These are phyloP conservation scores for Gibbula magus DNA, from an alignment of 2,888 invertebrate genomes.

Conservation along the genomic window DNA sequence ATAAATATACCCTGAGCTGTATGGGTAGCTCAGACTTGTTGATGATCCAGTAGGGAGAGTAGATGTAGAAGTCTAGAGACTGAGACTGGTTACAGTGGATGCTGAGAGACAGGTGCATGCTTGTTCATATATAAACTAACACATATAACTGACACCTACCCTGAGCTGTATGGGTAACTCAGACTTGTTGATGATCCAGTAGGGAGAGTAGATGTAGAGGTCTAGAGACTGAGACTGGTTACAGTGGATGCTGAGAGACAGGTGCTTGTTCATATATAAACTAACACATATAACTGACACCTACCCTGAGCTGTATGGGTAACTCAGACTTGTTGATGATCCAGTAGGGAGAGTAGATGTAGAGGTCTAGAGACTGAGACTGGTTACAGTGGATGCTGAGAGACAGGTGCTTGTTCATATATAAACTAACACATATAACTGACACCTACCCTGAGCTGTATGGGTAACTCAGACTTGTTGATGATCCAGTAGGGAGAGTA, in stretches of 20 bases:
- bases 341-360: conserved; percentile 77
- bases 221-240: conserved; percentile 80
- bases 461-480: conserved; percentile 72
- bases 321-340: conserved; percentile 73
- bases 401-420: conserved; percentile 81
- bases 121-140: no score
- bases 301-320: conserved; percentile 82
- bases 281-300: no score
- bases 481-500: conserved; percentile 74
- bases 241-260: conserved; percentile 82
- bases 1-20: conserved; percentile 87
- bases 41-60: conserved; percentile 74
- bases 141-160: no score
- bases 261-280: conserved; percentile 81
- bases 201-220: conserved; percentile 77
- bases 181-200: conserved; percentile 74
- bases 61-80: conserved; percentile 80
- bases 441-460: conserved; percentile 84
- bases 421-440: no score
- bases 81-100: conserved; percentile 81
- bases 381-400: conserved; percentile 83
- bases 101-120: conserved; percentile 82
- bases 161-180: conserved; percentile 80
- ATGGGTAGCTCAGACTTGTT: conserved; percentile 72
- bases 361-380: conserved; percentile 79